Evolutionary conservation across 1,140 invertebrate species (phyloP).

Genomic region (Sycobia sp.): DNA sequence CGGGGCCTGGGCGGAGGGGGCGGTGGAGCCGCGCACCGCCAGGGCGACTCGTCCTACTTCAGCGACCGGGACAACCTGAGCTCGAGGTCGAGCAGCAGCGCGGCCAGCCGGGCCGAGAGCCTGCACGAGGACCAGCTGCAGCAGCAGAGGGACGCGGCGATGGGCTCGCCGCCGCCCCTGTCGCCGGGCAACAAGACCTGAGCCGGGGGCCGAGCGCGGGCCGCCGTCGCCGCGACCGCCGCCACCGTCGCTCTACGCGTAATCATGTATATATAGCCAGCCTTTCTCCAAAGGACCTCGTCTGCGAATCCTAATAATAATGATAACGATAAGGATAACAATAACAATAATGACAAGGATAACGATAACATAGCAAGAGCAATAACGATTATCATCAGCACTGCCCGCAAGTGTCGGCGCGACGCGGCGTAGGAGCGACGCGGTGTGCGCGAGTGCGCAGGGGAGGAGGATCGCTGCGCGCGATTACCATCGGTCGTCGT

Average conservation of each 20-base stretch:
- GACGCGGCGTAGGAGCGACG: too few species aligned
- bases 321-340: too few species aligned
- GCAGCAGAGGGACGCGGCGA: conserved; percentile 44
- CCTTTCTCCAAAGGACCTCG: too few species aligned
- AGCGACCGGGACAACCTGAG: conserved; percentile 65
- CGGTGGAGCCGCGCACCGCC: not conserved
- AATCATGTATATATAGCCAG: not conserved
- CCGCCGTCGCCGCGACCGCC: not conserved
- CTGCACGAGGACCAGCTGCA: conserved; percentile 52
- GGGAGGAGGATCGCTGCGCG: not conserved
- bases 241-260: not conserved
- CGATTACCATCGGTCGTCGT: not conserved
- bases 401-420: too few species aligned
- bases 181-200: conserved; percentile 58
- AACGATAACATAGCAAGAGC: too few species aligned
- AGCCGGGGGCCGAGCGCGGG: conserved; percentile 24
- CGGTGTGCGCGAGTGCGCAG: too few species aligned
- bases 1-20: not conserved
- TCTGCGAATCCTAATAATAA: too few species aligned
- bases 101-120: conserved; percentile 51
- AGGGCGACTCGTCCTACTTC: conserved; percentile 63
- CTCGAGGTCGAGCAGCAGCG: conserved; percentile 63
- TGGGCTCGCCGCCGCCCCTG: conserved; percentile 50
- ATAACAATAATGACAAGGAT: too few species aligned
- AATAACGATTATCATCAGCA: too few species aligned